Conservation (phyloP, 2,888 invertebrate genomes). For the Nymphalis urticae region DNA sequence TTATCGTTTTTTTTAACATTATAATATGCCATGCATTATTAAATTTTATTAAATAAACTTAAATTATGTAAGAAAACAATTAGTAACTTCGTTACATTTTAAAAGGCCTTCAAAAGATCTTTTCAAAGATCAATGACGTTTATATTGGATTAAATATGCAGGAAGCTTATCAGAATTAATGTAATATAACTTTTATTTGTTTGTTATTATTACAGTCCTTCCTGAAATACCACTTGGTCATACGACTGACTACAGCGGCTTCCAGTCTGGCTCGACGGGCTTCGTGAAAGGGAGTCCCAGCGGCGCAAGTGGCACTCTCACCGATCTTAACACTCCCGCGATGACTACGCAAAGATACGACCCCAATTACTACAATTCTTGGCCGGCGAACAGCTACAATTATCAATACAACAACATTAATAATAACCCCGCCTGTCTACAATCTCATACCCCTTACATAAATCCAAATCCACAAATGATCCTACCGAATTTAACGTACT, state of each 20-base stretch:
- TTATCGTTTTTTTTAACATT: background rate
- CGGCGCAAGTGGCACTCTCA: constrained; percentile 62
- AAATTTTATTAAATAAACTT: too few species aligned
- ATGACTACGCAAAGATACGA: constrained; percentile 71
- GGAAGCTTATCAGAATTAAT: background rate
- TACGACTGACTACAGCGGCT: constrained; percentile 65
- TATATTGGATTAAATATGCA: too few species aligned
- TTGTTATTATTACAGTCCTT: constrained; percentile 66
- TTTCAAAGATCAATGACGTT: too few species aligned
- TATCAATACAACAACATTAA: constrained; percentile 86
- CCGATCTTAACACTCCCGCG: constrained; percentile 69
- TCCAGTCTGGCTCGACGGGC: constrained; percentile 61
- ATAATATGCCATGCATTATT: too few species aligned
- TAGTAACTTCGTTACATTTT: too few species aligned
- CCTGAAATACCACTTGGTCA: constrained; percentile 80
- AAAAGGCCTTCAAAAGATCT: too few species aligned
- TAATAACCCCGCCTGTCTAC: constrained; percentile 76
- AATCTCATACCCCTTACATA: constrained; percentile 82
- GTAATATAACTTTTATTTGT: background rate
- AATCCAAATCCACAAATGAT: constrained; percentile 86
- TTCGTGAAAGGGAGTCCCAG: constrained; percentile 70
- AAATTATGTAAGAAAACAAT: too few species aligned
- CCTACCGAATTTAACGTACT: constrained; percentile 87
- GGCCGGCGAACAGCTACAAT: constrained; percentile 84
- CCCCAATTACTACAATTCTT: constrained; percentile 82